phyloP scores from a whole-genome alignment of 2,113 vertebrate genomes.

The Fulmarus glacialis region DNA sequence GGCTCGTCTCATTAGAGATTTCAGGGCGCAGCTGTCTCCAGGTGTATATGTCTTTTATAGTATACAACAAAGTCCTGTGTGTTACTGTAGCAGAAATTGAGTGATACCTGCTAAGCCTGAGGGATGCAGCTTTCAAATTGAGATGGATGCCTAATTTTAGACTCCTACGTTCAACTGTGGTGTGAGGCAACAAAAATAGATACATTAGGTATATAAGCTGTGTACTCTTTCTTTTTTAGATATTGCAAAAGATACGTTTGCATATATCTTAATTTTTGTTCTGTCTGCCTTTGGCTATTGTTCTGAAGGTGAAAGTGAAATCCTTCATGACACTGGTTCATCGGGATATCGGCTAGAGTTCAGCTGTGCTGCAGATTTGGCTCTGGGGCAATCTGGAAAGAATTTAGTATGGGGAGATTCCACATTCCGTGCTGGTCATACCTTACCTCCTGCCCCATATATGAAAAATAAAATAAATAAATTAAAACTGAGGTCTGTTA shows the following conservation, averaged over 20 bases:
- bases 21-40: neutral
- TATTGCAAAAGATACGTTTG: neutral
- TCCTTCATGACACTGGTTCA: neutral
- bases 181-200: conserved; percentile 17
- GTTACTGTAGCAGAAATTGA: neutral
- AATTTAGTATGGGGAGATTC: neutral
- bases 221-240: neutral
- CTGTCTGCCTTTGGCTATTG: neutral
- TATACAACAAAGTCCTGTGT: neutral
- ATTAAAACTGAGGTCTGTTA: neutral
- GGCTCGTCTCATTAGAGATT: neutral
- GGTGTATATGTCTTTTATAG: neutral
- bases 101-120: neutral
- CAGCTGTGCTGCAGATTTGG: neutral
- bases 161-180: neutral
- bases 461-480: neutral
- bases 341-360: neutral
- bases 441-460: neutral
- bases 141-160: neutral
- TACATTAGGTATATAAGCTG: neutral
- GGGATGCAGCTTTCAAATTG: neutral
- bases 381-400: neutral
- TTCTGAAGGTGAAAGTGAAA: neutral
- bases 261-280: neutral
- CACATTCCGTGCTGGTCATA: neutral